Percentiles rank a stretch among this genome's conserved stretches.
Evolutionary conservation across 1,140 invertebrate species (phyloP).

Genomic region (Phenacoccus solenopsis): DNA sequence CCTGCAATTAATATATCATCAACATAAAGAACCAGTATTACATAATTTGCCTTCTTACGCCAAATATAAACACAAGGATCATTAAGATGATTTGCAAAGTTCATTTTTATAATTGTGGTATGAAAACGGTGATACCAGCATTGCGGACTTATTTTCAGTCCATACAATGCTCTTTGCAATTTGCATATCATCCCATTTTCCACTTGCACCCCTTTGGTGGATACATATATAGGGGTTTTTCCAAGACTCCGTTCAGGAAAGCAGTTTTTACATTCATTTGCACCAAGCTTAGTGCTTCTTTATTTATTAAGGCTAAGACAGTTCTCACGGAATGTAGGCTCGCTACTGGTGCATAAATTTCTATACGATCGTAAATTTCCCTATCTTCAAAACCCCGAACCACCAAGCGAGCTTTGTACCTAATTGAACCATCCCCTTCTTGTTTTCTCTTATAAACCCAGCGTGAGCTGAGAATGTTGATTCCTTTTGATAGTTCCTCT

Average conservation of each 20-base stretch:
- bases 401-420: background rate
- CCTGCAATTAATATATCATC: background rate
- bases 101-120: background rate
- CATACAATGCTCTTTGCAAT: conserved; percentile 28
- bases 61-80: background rate
- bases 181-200: conserved; percentile 23
- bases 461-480: too few relatives aligned
- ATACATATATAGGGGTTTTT: conserved; percentile 32
- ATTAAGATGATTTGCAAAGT: background rate
- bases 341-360: conserved; percentile 19
- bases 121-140: conserved; percentile 28
- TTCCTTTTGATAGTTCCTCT: too few relatives aligned
- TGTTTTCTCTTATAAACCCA: background rate
- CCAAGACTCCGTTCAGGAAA: conserved; percentile 31
- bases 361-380: background rate
- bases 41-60: background rate
- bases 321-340: background rate
- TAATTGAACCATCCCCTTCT: background rate
- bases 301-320: background rate
- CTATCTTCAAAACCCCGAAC: background rate
- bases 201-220: conserved; percentile 25
- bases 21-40: background rate
- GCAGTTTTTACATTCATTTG: conserved; percentile 35
- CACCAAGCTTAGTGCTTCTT: background rate
- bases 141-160: conserved; percentile 28